phyloP scores from a whole-genome alignment of 2,888 invertebrate species.

The Encarsia formosa region DNA sequence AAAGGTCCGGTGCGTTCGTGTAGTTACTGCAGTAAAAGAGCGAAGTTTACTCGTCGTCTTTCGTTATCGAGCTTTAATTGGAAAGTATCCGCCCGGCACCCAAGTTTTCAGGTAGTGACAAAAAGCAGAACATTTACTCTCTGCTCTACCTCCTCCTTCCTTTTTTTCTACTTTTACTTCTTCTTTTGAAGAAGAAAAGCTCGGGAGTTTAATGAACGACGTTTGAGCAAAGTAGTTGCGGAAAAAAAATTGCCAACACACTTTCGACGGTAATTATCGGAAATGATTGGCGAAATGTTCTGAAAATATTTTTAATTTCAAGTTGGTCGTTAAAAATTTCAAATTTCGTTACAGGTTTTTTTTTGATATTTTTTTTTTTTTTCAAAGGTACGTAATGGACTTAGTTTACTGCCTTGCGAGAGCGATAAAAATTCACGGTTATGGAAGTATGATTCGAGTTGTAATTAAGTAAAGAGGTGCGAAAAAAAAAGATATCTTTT shows the following conservation, averaged over 20 bases:
- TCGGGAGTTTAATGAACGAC: slow-evolving; percentile 11
- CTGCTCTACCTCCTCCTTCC: background rate
- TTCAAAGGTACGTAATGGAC: no score
- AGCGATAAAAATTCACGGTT: no score
- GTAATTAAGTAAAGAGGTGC: no score
- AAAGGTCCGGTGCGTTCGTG: no score
- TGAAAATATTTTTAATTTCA: background rate
- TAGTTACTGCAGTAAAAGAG: no score
- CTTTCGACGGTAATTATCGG: slow-evolving; percentile 3
- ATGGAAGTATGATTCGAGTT: no score
- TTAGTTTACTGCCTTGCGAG: no score
- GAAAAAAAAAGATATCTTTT: no score
- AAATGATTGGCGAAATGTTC: slow-evolving; percentile 3
- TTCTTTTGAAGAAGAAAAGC: background rate
- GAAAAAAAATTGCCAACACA: slow-evolving; percentile 4
- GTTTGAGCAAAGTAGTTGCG: background rate
- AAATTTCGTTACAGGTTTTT: no score
- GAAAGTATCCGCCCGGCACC: slow-evolving; percentile 15
- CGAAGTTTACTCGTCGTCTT: slow-evolving; percentile 7
- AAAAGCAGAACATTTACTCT: background rate
- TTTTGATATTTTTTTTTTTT: no score
- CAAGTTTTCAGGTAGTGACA: slow-evolving; percentile 2
- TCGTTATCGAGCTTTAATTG: slow-evolving; percentile 15
- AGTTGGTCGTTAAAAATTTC: no score
- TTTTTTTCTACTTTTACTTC: background rate